phyloP scores from a whole-genome alignment of 2,888 invertebrate species.

The Lacanobia oleracea region DNA sequence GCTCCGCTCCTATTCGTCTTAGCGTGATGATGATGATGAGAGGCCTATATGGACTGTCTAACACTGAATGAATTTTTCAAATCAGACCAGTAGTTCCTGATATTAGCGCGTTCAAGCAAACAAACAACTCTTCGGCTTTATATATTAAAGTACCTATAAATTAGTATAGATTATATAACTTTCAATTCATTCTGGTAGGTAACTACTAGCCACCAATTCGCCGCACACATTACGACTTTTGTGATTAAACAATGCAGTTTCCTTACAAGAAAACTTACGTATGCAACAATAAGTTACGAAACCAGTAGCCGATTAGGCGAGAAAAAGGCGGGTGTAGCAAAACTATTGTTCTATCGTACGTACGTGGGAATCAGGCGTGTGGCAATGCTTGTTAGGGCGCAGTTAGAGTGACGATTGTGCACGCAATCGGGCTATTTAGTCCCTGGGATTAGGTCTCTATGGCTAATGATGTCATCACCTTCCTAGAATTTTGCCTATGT shows the following conservation, averaged over 20 bases:
- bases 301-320: slow-evolving; percentile 82
- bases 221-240: slow-evolving; percentile 54
- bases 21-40: no score
- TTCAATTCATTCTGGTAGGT: slow-evolving; percentile 15
- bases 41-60: no score
- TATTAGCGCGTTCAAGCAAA: no score
- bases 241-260: slow-evolving; percentile 75
- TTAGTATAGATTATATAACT: no score
- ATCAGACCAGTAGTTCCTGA: no score
- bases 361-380: slow-evolving; percentile 80
- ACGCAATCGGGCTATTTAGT: not conserved
- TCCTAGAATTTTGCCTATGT: not conserved
- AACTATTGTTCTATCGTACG: slow-evolving; percentile 76
- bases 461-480: not conserved
- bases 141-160: no score
- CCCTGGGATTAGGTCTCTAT: not conserved
- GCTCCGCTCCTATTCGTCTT: no score
- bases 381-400: slow-evolving; percentile 52
- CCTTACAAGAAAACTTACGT: slow-evolving; percentile 66
- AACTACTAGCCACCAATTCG: slow-evolving; percentile 12
- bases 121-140: no score
- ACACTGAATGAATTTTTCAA: no score
- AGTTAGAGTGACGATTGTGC: slow-evolving; percentile 17
- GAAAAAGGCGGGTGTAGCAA: slow-evolving; percentile 77
- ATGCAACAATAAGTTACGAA: slow-evolving; percentile 84